These are phyloP conservation scores for Lepilemur septentrionalis DNA, from an alignment of 2,797 vertebrate species.

Conservation along the genomic window DNA sequence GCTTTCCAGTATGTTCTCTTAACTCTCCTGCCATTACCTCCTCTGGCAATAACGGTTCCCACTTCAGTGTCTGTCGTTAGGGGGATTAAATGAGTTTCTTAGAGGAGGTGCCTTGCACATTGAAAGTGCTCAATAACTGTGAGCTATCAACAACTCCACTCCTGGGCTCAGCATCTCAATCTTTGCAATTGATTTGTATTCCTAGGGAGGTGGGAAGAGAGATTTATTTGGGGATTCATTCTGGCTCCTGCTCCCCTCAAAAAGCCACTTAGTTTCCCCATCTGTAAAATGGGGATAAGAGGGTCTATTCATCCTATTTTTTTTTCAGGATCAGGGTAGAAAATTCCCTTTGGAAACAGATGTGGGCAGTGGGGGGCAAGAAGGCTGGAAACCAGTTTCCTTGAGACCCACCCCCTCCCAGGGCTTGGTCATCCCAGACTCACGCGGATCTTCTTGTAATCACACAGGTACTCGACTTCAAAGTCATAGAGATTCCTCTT, in stretches of 20 bases:
- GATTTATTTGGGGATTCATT: slow-evolving; percentile 7
- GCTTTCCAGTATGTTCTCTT: not conserved
- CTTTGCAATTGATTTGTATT: slow-evolving; percentile 39
- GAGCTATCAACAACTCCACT: not conserved
- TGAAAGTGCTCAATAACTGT: not conserved
- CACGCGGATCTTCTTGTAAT: slow-evolving; percentile 89
- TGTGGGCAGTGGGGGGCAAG: not conserved
- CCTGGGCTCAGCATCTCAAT: not conserved
- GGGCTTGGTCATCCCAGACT: slow-evolving; percentile 62
- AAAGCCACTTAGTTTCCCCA: slow-evolving; percentile 25
- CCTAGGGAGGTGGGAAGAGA: not conserved
- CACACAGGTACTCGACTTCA: slow-evolving; percentile 93
- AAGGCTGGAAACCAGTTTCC: not conserved
- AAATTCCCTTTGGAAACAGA: slow-evolving; percentile 47
- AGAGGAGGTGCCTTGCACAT: not conserved
- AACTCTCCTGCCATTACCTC: not conserved
- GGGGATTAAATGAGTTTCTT: slow-evolving; percentile 7
- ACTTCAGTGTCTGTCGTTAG: not conserved
- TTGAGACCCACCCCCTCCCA: not conserved
- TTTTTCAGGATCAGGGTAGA: slow-evolving; percentile 28
- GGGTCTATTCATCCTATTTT: not conserved
- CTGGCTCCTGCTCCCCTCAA: not conserved
- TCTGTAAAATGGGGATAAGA: slow-evolving; percentile 37
- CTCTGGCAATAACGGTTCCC: not conserved
- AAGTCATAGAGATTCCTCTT: slow-evolving; percentile 89